Percentiles rank a stretch among this genome's conserved stretches.
phyloP scores from a whole-genome alignment of 2,888 invertebrate genomes.

The Stramonita haemastoma region DNA sequence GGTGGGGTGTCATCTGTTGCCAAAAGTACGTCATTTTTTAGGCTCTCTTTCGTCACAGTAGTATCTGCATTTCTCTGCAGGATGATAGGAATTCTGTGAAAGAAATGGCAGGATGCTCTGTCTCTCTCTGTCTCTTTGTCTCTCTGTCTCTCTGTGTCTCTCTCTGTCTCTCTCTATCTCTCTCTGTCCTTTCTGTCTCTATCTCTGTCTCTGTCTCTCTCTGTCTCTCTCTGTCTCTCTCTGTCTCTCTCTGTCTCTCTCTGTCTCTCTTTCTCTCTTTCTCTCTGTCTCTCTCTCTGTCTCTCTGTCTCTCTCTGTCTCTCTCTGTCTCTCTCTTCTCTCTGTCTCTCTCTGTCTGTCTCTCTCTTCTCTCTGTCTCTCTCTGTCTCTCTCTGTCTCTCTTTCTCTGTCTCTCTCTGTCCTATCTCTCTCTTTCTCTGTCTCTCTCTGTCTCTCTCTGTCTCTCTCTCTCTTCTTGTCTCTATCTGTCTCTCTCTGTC shows the following conservation, averaged over 20 bases:
- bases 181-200: not conserved
- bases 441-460: not conserved
- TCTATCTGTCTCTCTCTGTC: not conserved
- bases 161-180: not conserved
- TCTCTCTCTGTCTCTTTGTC: not conserved
- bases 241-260: not conserved
- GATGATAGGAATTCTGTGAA: too few relatives aligned
- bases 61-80: too few relatives aligned
- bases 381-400: not conserved
- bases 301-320: not conserved
- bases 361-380: not conserved
- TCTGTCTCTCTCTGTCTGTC: not conserved
- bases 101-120: too few relatives aligned
- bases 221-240: not conserved
- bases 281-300: not conserved
- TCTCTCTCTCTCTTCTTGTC: not conserved
- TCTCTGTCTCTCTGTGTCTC: not conserved
- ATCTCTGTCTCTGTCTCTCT: not conserved
- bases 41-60: too few relatives aligned
- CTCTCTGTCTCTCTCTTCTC: not conserved
- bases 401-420: not conserved
- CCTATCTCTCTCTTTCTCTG: not conserved
- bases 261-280: not conserved
- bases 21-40: too few relatives aligned
- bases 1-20: too few relatives aligned